Evolutionary conservation across 2,113 vertebrate species (phyloP).

Genomic region (Holacanthus passer): DNA sequence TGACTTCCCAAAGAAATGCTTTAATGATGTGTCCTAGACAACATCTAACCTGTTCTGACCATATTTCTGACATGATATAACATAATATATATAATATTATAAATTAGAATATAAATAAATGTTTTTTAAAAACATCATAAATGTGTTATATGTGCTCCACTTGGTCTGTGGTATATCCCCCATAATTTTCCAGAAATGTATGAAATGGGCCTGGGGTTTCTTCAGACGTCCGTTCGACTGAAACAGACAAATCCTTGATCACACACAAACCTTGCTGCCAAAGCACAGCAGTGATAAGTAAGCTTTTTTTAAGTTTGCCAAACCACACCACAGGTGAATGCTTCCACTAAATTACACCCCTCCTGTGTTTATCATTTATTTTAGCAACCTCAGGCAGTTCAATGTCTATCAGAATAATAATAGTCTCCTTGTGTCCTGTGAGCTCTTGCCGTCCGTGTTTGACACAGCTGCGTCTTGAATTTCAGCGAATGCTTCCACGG

Average conservation of each 20-base stretch:
- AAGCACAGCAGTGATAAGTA: background rate
- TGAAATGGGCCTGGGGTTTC: too few relatives aligned
- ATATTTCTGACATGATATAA: too few relatives aligned
- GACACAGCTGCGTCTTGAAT: background rate
- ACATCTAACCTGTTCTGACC: too few relatives aligned
- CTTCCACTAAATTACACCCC: background rate
- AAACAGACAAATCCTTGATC: background rate
- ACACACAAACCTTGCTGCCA: background rate
- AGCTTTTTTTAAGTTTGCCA: slow-evolving; percentile 1
- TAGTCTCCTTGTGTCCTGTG: background rate
- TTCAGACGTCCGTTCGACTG: too few relatives aligned
- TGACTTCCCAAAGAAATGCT: too few relatives aligned
- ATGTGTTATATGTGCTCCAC: too few relatives aligned
- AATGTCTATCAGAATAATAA: slow-evolving; percentile 13
- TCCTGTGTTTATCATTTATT: slow-evolving; percentile 10
- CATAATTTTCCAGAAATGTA: too few relatives aligned
- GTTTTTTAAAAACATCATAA: too few relatives aligned
- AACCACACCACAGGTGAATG: background rate
- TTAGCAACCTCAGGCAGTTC: background rate
- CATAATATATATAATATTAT: too few relatives aligned
- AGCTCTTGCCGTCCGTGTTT: slow-evolving; percentile 21
- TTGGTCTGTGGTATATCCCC: too few relatives aligned
- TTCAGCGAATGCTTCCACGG: background rate
- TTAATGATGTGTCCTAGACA: too few relatives aligned
- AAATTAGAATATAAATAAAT: too few relatives aligned